These are phyloP conservation scores for Melinaea menophilus DNA, from an alignment of 2,888 invertebrate species.

Conservation along the genomic window DNA sequence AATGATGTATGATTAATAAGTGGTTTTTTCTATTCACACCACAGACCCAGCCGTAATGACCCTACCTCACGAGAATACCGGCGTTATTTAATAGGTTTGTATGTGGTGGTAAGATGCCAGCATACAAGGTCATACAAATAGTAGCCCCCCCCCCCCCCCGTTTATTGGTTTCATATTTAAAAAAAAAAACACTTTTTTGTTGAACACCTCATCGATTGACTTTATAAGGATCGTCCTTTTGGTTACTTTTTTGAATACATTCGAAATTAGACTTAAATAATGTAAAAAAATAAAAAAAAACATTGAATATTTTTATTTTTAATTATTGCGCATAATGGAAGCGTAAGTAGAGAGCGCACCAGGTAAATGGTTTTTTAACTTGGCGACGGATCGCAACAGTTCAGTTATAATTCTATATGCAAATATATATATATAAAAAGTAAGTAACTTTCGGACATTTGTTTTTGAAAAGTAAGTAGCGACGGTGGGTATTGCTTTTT, in stretches of 20 bases:
- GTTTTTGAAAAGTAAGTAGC: conserved; percentile 31
- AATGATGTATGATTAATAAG: conserved; percentile 54
- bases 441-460: conserved; percentile 15
- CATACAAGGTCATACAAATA: conserved; percentile 55
- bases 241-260: background rate
- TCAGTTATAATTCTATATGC: conserved; percentile 16
- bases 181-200: conserved; percentile 1
- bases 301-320: conserved; percentile 18
- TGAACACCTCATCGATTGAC: background rate
- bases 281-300: conserved; percentile 12
- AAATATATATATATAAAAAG: background rate
- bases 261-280: background rate
- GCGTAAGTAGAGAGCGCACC: conserved; percentile 61
- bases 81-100: conserved; percentile 67
- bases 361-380: conserved; percentile 48
- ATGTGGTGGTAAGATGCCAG: conserved; percentile 77
- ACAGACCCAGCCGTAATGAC: conserved; percentile 69
- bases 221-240: background rate
- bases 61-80: conserved; percentile 50
- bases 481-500: conserved; percentile 53
- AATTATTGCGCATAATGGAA: conserved; percentile 42
- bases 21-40: conserved; percentile 66
- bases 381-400: conserved; percentile 12
- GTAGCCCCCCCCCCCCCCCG: conserved; percentile 3
- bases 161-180: background rate